Percentiles rank a stretch among this genome's conserved stretches.
These are phyloP conservation scores for Metacarcinus magister DNA, from an alignment of 2,888 invertebrate species.

Conservation along the genomic window DNA sequence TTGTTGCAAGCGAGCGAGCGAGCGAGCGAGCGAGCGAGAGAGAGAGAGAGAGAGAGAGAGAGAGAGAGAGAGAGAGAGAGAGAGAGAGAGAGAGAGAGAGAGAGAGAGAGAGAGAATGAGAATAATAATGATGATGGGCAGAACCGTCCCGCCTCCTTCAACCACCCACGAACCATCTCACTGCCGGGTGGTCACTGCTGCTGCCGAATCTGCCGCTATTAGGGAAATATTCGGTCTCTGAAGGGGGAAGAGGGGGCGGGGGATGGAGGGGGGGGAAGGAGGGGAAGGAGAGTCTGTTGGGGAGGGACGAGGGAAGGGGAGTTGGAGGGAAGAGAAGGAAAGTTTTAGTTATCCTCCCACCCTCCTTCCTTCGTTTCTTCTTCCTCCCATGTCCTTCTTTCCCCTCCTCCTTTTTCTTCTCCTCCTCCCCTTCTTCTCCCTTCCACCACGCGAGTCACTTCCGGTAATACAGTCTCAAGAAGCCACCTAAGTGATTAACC, in stretches of 20 bases:
- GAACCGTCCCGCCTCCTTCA: not conserved
- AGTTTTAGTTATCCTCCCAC: not conserved
- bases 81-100: constrained; percentile 46
- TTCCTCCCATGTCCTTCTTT: not conserved
- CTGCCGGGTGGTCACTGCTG: constrained; percentile 36
- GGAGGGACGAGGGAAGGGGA: not conserved
- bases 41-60: not conserved
- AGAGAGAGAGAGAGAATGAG: constrained; percentile 3
- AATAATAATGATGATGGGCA: constrained; percentile 36
- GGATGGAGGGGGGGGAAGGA: not conserved
- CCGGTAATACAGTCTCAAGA: not conserved
- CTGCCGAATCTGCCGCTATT: not conserved
- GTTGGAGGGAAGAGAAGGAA: not conserved
- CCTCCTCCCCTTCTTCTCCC: not conserved
- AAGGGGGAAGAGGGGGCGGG: not conserved
- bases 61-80: constrained; percentile 26
- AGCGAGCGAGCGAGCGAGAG: too few species aligned
- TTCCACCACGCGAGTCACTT: not conserved
- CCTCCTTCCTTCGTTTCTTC: not conserved
- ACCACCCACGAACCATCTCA: not conserved
- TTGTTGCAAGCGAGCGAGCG: too few species aligned
- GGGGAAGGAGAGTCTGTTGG: not conserved
- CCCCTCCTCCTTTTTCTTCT: not conserved
- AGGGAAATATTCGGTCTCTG: constrained; percentile 15
- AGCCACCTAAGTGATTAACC: not conserved